These are phyloP conservation scores for Noctua janthe DNA, from an alignment of 2,888 invertebrate species.

Conservation along the genomic window DNA sequence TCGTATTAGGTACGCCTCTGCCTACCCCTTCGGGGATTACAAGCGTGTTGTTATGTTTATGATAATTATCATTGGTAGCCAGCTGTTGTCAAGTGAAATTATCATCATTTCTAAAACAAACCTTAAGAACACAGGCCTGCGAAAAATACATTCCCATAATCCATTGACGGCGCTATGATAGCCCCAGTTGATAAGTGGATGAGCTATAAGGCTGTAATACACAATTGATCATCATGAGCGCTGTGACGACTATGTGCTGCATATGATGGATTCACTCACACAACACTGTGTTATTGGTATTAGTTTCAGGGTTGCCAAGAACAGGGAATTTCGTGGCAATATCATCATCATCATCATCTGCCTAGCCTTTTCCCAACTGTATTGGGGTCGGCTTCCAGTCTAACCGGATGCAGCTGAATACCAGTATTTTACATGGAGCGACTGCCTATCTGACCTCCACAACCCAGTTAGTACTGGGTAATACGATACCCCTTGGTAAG, in stretches of 20 bases:
- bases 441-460: too few relatives aligned
- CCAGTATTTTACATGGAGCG: too few relatives aligned
- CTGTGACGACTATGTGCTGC: slow-evolving; percentile 15
- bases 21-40: background rate
- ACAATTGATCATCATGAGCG: slow-evolving; percentile 53
- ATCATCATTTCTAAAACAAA: background rate
- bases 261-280: slow-evolving; percentile 53
- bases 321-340: too few relatives aligned
- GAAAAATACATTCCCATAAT: background rate
- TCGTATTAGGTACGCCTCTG: background rate
- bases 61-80: background rate
- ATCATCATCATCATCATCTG: too few relatives aligned
- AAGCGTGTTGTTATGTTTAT: background rate
- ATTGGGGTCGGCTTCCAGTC: too few relatives aligned
- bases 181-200: background rate
- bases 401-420: too few relatives aligned
- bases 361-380: too few relatives aligned
- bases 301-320: slow-evolving; percentile 32
- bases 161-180: slow-evolving; percentile 8
- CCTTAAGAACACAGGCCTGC: background rate
- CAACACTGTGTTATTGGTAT: slow-evolving; percentile 32
- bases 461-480: too few relatives aligned
- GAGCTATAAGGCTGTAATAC: background rate
- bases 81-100: background rate
- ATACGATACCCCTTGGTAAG: too few relatives aligned